These are phyloP conservation scores for Ichneumoninae sp. DNA, from an alignment of 2,888 invertebrate genomes.

Conservation along the genomic window DNA sequence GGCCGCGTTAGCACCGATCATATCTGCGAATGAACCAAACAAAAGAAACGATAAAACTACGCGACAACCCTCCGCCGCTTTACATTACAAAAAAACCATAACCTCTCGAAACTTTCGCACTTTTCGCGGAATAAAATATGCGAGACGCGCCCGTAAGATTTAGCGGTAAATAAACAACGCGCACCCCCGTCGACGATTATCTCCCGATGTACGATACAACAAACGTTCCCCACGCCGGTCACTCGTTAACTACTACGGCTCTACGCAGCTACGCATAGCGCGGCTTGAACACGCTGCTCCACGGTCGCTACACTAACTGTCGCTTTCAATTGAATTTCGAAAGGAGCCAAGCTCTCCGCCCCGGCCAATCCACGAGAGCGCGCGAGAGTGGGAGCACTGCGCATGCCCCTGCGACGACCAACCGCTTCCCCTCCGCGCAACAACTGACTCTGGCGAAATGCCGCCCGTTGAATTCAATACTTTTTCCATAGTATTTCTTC, in stretches of 20 bases:
- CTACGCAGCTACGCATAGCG: slow-evolving; percentile 79
- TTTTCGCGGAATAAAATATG: neutral
- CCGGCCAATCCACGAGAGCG: slow-evolving; percentile 67
- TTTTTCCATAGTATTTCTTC: neutral
- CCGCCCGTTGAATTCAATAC: neutral
- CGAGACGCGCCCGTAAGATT: neutral
- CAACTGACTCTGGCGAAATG: neutral
- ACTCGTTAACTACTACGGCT: slow-evolving; percentile 67
- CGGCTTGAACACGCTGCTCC: slow-evolving; percentile 77
- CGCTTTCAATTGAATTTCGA: slow-evolving; percentile 81
- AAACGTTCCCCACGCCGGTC: slow-evolving; percentile 42
- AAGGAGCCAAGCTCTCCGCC: slow-evolving; percentile 67
- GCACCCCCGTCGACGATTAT: neutral
- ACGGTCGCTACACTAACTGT: slow-evolving; percentile 83
- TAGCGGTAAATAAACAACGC: neutral
- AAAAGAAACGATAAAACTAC: slow-evolving; percentile 16
- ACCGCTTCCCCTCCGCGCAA: slow-evolving; percentile 8
- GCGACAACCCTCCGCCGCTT: neutral
- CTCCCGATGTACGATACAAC: slow-evolving; percentile 20
- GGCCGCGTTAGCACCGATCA: slow-evolving; percentile 42
- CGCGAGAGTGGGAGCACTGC: slow-evolving; percentile 17
- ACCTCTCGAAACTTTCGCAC: slow-evolving; percentile 1
- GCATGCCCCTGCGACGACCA: slow-evolving; percentile 34
- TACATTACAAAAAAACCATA: neutral
- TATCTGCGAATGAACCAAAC: slow-evolving; percentile 30